Evolutionary conservation across 2,113 vertebrate genomes (phyloP).

Genomic region (Hippoglossus stenolepis): DNA sequence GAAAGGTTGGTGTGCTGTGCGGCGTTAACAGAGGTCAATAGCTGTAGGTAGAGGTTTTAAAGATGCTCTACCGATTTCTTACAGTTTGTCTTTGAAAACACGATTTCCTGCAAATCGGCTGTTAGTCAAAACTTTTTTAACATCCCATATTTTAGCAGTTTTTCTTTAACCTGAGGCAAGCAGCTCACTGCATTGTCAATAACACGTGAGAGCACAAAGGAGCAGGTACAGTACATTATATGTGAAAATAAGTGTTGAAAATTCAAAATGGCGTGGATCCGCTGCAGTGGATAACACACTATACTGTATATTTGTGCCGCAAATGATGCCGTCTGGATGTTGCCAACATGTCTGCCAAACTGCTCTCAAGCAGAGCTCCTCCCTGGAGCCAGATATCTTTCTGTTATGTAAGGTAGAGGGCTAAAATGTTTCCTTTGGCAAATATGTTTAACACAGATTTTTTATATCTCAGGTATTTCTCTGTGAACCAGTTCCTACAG

Average conservation of each 20-base stretch:
- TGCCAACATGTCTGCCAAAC: not conserved
- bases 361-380: not conserved
- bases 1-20: slow-evolving; percentile 37
- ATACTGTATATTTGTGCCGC: not conserved
- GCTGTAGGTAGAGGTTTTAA: slow-evolving; percentile 46
- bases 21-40: slow-evolving; percentile 49
- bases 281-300: not conserved
- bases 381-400: not conserved
- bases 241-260: not conserved
- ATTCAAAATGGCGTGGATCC: not conserved
- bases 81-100: not conserved
- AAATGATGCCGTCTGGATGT: not conserved
- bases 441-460: not conserved
- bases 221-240: not conserved
- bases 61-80: slow-evolving; percentile 15
- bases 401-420: not conserved
- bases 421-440: not conserved
- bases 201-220: not conserved
- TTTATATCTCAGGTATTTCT: not conserved
- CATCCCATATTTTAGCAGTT: slow-evolving; percentile 22
- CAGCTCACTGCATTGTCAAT: slow-evolving; percentile 12
- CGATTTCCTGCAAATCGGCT: slow-evolving; percentile 13
- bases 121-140: slow-evolving; percentile 43
- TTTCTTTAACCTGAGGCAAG: slow-evolving; percentile 4
- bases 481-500: not conserved